phyloP scores from a whole-genome alignment of 1,140 invertebrate genomes.

The Aphidius ervi region DNA sequence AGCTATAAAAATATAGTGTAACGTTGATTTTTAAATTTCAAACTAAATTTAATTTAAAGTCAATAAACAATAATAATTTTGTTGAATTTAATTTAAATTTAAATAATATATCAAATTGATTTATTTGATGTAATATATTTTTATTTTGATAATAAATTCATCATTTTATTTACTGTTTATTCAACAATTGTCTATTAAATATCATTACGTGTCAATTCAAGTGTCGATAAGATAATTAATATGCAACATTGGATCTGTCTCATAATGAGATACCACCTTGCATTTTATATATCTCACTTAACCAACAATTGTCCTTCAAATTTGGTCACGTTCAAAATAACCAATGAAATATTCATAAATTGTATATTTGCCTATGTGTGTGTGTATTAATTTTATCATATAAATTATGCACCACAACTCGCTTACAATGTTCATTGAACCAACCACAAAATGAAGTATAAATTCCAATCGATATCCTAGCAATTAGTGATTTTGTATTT shows the following conservation, averaged over 20 bases:
- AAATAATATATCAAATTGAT: no score
- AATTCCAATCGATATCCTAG: constrained; percentile 12
- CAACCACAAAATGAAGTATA: constrained; percentile 15
- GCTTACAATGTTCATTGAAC: constrained; percentile 14
- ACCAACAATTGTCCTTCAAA: constrained; percentile 4
- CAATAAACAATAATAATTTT: no score
- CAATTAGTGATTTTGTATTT: constrained; percentile 9
- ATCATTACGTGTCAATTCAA: constrained; percentile 14
- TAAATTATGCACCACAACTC: constrained; percentile 27
- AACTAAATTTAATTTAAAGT: no score
- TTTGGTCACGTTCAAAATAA: constrained; percentile 23
- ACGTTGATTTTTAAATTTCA: no score
- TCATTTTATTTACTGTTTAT: no score
- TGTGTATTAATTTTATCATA: constrained; percentile 17
- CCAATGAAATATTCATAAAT: constrained; percentile 29
- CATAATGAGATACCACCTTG: constrained; percentile 4
- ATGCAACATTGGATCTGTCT: constrained; percentile 24
- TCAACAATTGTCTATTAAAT: constrained; percentile 2
- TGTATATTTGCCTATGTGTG: constrained; percentile 15
- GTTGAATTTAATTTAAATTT: no score
- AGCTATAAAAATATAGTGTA: no score
- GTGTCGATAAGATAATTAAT: constrained; percentile 32
- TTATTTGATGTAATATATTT: no score
- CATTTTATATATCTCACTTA: not conserved
- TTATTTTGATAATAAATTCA: no score